Base-by-base conservation (phyloP, 2,113 vertebrate genomes). In the Catagonus wagneri region DNA sequence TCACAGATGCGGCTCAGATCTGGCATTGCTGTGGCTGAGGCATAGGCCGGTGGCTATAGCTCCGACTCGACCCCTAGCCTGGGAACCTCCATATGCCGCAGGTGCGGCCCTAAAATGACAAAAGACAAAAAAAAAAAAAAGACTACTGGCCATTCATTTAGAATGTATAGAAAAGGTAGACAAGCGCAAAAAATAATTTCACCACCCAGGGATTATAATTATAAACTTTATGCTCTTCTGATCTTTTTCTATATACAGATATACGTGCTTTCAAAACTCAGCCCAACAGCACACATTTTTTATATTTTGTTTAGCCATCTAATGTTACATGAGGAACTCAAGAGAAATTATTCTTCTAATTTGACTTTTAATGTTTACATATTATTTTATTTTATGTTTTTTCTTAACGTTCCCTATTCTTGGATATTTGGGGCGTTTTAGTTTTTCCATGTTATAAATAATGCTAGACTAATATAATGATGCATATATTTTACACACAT, bases 391-490 rank as follows among this genome's bases (percentile, higher is more conserved):
- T 61, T 80, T 69, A 61, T 32, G 23, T 1, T 34, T 93, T 4
- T 32, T 79, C 81, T 83, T 90, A 50, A 79, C 80, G 22, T 27
- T 11, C 29, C 6, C 13, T 69, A 69, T 29, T 93, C 86, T 79
- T 60, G 11, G 4, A 61, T 78, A 81, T 44, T 34, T 36, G 12
- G 12, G 13, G 27, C 71, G 10, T 56, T 80, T 87, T 85, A 39
- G 90, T 72, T 83, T 85, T 87, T 75, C 19, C 56, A 36, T 80
- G 4, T 81, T 32, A 89, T 61, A 89, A 75, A 74, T 76, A 78
- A 74, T 78, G 12, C 27, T 93, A 81, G n/a, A 29, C 92, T 61
- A 93, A 34, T 81, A 88, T 20, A 50, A 81, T 63, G 8, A 14
- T 44, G 10, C 54, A 50, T 54, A 50, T 68, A 85, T 93, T 90